Conservation (phyloP, 2,797 vertebrate species). For the Amblyopsis hoosieri region DNA sequence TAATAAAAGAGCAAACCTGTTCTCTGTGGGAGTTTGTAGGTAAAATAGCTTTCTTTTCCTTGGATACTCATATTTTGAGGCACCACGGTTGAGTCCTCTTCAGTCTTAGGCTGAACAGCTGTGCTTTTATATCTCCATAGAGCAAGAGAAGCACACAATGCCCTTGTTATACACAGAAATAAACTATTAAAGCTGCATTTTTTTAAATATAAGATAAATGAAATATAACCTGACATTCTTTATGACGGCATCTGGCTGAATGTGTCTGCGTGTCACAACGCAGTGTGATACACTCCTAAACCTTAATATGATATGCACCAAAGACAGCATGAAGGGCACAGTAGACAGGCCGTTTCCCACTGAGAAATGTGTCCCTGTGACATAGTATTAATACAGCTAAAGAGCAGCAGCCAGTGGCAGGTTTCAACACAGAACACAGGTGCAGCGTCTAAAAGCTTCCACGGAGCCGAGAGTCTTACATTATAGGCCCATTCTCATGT, state of each 20-base stretch:
- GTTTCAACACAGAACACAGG: slow-evolving; percentile 33
- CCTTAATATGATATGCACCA: slow-evolving; percentile 7
- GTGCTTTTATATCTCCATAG: background rate
- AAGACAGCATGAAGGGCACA: slow-evolving; percentile 16
- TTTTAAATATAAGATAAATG: slow-evolving; percentile 8
- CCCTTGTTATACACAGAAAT: background rate
- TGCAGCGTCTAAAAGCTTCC: slow-evolving; percentile 31
- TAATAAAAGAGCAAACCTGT: no score
- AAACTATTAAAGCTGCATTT: background rate
- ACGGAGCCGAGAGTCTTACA: slow-evolving; percentile 44
- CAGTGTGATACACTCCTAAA: slow-evolving; percentile 9
- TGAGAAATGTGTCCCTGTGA: slow-evolving; percentile 30
- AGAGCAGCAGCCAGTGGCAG: slow-evolving; percentile 21
- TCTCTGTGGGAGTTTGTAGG: background rate
- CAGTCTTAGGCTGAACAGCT: background rate
- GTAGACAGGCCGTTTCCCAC: slow-evolving; percentile 11
- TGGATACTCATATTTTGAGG: background rate
- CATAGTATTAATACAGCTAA: slow-evolving; percentile 20
- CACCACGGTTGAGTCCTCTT: background rate
- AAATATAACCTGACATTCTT: background rate
- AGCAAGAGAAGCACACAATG: background rate
- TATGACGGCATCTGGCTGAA: background rate
- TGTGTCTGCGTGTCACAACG: slow-evolving; percentile 3
- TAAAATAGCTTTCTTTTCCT: background rate
- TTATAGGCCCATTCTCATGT: slow-evolving; percentile 54